Evolutionary conservation across 2,888 invertebrate species (phyloP), one percentile per base, ranked within the genome.

Genomic region (Unio delphinus): DNA sequence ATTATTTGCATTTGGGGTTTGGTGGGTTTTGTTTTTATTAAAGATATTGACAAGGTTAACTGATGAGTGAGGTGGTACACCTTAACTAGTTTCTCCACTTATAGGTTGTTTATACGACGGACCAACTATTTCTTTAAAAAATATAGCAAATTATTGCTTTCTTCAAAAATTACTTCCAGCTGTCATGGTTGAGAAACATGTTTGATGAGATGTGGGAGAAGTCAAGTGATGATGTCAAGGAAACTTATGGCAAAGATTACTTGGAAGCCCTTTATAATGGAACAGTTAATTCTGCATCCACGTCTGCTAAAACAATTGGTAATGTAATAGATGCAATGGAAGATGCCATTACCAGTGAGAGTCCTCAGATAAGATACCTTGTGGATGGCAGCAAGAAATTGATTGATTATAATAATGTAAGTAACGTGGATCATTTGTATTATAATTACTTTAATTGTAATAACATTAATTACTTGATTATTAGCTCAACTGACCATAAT

Each of bases 241-340:
- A 72, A 23, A 68, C 76, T 11, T 86, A 86, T 61, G 83, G 81
- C 45, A 67, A 69, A 65, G 76, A 81, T 4, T 79, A 80, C 60
- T 71, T 82, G 28, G 69, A 76, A 20, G 67, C 80, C 26, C 61
- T 67, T 58, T 70, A 74, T 64, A 66, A 65, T 6, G 74, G 76
- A 18, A 70, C 75, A 26, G 67, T 64, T 17, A 66, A 61, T 17
- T 72, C 74, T 23, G 77, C 74, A 2, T 73, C 70, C 26, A 70
- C 75, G 17, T 71, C 76, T 6, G 74, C 79, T 15, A 75, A 68
- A 63, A 70, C 74, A 15, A 73, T 79, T 11, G 76, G 69, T 3
- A 77, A 83, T 17, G 81, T 83, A 23, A 70, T 84, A n/a, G 82
- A 85, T 69, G 81, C 83, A 8, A 75, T 84, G 77, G 80, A 83